Percentiles rank a stretch among this genome's conserved stretches.
Evolutionary conservation across 2,797 vertebrate species (phyloP).

Genomic region (Pelobates cultripes): DNA sequence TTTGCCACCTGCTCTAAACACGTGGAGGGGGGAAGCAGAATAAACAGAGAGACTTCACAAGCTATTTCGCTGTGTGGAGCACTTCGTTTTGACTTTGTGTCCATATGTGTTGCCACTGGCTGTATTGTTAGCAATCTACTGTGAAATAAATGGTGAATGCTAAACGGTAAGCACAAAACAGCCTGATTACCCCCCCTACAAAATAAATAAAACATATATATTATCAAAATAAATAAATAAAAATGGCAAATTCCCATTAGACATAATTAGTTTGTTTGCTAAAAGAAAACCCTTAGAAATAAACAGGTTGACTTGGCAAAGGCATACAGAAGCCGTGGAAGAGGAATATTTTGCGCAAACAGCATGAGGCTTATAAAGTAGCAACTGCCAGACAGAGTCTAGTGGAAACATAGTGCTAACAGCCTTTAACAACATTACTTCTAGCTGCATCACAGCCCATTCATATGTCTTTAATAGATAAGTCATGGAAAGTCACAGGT

Average conservation of each 20-base stretch:
- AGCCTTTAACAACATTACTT: too few species aligned
- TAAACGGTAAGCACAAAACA: slow-evolving; percentile 65
- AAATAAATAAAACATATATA: slow-evolving; percentile 29
- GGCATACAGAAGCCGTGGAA: slow-evolving; percentile 32
- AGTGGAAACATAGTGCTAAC: too few species aligned
- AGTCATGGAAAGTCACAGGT: too few species aligned
- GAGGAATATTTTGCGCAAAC: too few species aligned
- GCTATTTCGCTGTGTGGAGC: slow-evolving; percentile 44
- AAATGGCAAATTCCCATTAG: slow-evolving; percentile 5
- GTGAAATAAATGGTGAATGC: slow-evolving; percentile 62
- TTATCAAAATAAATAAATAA: too few species aligned
- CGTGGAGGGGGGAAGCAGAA: slow-evolving; percentile 24
- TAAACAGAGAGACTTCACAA: slow-evolving; percentile 40
- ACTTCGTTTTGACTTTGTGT: slow-evolving; percentile 67
- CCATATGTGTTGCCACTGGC: slow-evolving; percentile 67
- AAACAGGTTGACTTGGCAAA: slow-evolving; percentile 58
- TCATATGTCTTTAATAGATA: too few species aligned
- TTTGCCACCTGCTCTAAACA: slow-evolving; percentile 70
- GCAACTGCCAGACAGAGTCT: too few species aligned
- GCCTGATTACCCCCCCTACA: slow-evolving; percentile 33
- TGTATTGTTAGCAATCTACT: slow-evolving; percentile 66
- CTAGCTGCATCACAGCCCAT: too few species aligned
- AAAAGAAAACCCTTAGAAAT: slow-evolving; percentile 54
- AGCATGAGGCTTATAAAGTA: too few species aligned
- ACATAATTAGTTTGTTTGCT: slow-evolving; percentile 49